phyloP scores from a whole-genome alignment of 2,888 invertebrate genomes.

The Apamea crenata region DNA sequence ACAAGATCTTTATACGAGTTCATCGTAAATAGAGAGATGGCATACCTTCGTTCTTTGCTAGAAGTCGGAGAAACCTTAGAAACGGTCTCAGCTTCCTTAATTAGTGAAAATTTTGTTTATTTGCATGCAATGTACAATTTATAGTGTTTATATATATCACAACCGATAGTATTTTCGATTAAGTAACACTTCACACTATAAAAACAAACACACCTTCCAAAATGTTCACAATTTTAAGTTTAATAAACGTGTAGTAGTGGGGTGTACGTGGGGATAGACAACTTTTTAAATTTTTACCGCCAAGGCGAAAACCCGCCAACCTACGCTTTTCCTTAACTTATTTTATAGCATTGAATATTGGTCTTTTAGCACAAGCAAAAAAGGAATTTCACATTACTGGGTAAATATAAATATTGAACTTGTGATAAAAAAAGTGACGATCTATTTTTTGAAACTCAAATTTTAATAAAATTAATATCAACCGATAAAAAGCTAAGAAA shows the following conservation, averaged over 20 bases:
- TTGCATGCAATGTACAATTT: neutral
- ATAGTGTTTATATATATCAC: neutral
- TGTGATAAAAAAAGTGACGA: neutral
- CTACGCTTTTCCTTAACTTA: neutral
- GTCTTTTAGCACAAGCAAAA: neutral
- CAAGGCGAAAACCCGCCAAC: neutral
- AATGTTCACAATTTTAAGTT: too few relatives aligned
- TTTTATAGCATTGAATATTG: neutral
- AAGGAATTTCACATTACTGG: neutral
- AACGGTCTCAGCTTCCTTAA: neutral
- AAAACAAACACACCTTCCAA: too few relatives aligned
- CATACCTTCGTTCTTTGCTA: neutral
- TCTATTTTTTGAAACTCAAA: neutral
- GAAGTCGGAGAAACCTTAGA: neutral
- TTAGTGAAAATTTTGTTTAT: neutral
- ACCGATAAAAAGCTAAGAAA: neutral
- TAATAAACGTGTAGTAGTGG: too few relatives aligned
- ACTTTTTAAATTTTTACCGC: slow-evolving; percentile 8
- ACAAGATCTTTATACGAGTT: too few relatives aligned
- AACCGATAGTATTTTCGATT: too few relatives aligned
- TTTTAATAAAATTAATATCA: too few relatives aligned
- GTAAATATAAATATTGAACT: neutral
- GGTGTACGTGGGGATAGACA: too few relatives aligned
- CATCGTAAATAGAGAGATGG: too few relatives aligned
- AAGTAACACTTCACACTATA: too few relatives aligned